Conservation (phyloP, 1,140 invertebrate species). For the Ceratina australensis region DNA sequence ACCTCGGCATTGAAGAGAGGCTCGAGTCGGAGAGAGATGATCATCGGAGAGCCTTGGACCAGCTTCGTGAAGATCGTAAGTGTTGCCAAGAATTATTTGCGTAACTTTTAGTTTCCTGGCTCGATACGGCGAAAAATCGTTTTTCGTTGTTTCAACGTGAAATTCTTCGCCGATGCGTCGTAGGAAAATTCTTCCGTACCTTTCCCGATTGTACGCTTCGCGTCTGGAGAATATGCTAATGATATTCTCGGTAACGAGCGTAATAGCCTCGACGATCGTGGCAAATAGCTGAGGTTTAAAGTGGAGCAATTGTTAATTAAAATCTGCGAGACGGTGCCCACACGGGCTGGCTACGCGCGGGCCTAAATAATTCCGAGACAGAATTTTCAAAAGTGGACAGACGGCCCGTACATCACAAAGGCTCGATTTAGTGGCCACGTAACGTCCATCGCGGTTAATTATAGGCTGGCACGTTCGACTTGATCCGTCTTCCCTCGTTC, state of each 20-base stretch:
- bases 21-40: constrained; percentile 76
- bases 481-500: constrained; percentile 26
- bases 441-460: constrained; percentile 57
- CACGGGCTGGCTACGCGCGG: constrained; percentile 21
- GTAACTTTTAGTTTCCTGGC: constrained; percentile 32
- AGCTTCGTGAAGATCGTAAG: constrained; percentile 73
- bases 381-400: constrained; percentile 41
- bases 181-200: not conserved
- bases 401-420: constrained; percentile 10
- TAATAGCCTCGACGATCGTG: constrained; percentile 59
- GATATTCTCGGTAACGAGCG: constrained; percentile 45
- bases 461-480: constrained; percentile 53
- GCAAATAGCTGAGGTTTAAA: constrained; percentile 42
- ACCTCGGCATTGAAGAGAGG: constrained; percentile 79
- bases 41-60: constrained; percentile 70
- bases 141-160: not conserved
- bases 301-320: constrained; percentile 68
- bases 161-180: not conserved
- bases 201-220: not conserved
- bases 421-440: constrained; percentile 45
- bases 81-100: constrained; percentile 52
- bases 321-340: constrained; percentile 50
- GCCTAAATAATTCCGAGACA: constrained; percentile 26
- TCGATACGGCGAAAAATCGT: constrained; percentile 17
- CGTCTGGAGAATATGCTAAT: constrained; percentile 15